These are phyloP conservation scores for Deroplatys truncata DNA, from an alignment of 2,888 invertebrate genomes.

Conservation along the genomic window DNA sequence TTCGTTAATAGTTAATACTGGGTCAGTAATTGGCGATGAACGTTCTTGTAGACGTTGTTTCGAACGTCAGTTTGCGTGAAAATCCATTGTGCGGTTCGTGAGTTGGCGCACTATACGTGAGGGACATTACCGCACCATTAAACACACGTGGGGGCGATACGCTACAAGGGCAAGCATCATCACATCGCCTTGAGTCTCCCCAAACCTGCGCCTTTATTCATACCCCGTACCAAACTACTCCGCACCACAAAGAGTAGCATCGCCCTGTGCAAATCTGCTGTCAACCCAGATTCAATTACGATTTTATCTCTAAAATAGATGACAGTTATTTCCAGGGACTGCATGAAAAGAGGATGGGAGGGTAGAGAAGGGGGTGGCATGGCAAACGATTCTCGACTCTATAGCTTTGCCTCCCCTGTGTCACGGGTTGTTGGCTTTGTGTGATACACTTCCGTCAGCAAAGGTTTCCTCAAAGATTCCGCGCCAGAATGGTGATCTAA, in stretches of 20 bases:
- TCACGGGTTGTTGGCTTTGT: background rate
- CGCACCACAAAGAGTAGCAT: conserved; percentile 19
- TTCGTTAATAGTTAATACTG: no score
- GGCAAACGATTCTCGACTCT: conserved; percentile 16
- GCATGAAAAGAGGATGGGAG: conserved; percentile 39
- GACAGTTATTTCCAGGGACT: conserved; percentile 47
- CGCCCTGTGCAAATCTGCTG: conserved; percentile 47
- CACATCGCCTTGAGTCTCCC: background rate
- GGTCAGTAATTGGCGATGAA: no score
- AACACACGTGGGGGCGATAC: background rate
- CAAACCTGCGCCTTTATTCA: background rate
- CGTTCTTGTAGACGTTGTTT: no score
- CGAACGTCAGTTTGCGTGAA: background rate
- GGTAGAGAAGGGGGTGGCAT: conserved; percentile 43
- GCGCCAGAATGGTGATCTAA: background rate
- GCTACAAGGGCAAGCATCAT: background rate
- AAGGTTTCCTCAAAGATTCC: background rate
- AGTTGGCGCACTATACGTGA: background rate
- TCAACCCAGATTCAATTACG: conserved; percentile 50
- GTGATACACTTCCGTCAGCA: background rate
- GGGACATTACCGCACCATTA: background rate
- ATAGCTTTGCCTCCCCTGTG: background rate
- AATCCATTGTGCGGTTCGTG: background rate
- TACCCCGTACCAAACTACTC: background rate
- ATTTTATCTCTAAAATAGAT: conserved; percentile 51